These are phyloP conservation scores for Tetheella fluctuosa DNA, from an alignment of 2,888 invertebrate species.

Conservation along the genomic window DNA sequence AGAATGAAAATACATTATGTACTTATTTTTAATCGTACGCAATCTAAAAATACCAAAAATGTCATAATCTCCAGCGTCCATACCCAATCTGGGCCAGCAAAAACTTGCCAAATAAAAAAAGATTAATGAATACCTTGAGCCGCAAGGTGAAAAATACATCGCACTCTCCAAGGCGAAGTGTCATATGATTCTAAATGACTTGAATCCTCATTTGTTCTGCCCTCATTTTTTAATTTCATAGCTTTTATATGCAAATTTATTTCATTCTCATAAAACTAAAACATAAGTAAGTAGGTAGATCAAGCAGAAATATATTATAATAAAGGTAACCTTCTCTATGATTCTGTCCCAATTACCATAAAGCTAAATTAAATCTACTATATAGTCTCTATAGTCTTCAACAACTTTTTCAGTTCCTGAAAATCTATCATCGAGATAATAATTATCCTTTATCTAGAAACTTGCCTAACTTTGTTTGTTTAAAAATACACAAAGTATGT, in stretches of 20 bases:
- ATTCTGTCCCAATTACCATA: too few species aligned
- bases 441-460: too few species aligned
- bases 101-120: slow-evolving; percentile 45
- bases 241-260: neutral
- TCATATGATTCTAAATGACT: slow-evolving; percentile 9
- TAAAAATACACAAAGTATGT: too few species aligned
- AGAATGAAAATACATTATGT: neutral
- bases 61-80: neutral
- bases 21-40: neutral
- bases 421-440: too few species aligned
- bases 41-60: neutral
- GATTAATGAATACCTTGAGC: slow-evolving; percentile 49
- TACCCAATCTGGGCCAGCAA: slow-evolving; percentile 35
- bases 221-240: neutral
- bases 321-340: too few species aligned
- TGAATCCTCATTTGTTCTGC: neutral
- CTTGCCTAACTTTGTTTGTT: too few species aligned
- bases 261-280: neutral
- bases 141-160: slow-evolving; percentile 57
- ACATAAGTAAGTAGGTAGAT: neutral
- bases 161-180: slow-evolving; percentile 50
- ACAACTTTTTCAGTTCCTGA: too few species aligned
- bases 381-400: too few species aligned
- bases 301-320: too few species aligned
- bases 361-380: too few species aligned